Evolutionary conservation across 2,888 invertebrate species (phyloP).

Genomic region (Drosophila aldrichi): DNA sequence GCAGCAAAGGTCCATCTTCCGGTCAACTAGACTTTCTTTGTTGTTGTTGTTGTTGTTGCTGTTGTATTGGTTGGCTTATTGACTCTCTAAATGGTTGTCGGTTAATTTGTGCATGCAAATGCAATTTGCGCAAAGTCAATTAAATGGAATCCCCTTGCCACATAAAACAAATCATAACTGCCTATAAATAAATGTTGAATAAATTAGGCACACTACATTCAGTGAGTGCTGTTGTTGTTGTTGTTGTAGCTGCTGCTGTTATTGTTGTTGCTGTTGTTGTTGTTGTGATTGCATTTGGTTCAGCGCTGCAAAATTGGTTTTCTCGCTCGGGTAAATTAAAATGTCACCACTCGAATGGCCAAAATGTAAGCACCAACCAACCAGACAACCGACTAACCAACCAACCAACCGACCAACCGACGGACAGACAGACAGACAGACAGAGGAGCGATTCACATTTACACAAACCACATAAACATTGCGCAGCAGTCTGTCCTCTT

Average conservation of each 20-base stretch:
- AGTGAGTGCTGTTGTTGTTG: constrained; percentile 18
- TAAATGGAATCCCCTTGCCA: constrained; percentile 24
- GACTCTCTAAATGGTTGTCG: constrained; percentile 12
- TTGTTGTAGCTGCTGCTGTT: constrained; percentile 8
- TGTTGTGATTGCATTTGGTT: constrained; percentile 49
- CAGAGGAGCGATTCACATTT: constrained; percentile 28
- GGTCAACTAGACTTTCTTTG: background rate
- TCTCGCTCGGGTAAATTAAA: constrained; percentile 77
- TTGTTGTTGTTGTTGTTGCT: too few relatives aligned
- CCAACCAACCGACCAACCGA: constrained; percentile 9
- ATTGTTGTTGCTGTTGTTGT: constrained; percentile 31
- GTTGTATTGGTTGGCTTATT: constrained; percentile 1
- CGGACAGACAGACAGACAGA: constrained; percentile 11
- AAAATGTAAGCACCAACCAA: constrained; percentile 53
- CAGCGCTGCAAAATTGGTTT: constrained; percentile 71
- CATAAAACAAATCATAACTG: constrained; percentile 71
- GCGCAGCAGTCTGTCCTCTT: constrained; percentile 17
- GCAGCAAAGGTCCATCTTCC: background rate
- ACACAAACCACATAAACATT: constrained; percentile 33
- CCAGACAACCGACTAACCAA: constrained; percentile 21
- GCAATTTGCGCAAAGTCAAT: constrained; percentile 54
- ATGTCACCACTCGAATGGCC: constrained; percentile 72
- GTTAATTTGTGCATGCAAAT: constrained; percentile 45
- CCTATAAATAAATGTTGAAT: constrained; percentile 74
- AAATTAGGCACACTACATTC: constrained; percentile 59